A percentile compares a stretch with the other conserved stretches of the same genome.
Conservation (phyloP, 1,140 invertebrate genomes). For the Drosophila sulfurigaster region DNA sequence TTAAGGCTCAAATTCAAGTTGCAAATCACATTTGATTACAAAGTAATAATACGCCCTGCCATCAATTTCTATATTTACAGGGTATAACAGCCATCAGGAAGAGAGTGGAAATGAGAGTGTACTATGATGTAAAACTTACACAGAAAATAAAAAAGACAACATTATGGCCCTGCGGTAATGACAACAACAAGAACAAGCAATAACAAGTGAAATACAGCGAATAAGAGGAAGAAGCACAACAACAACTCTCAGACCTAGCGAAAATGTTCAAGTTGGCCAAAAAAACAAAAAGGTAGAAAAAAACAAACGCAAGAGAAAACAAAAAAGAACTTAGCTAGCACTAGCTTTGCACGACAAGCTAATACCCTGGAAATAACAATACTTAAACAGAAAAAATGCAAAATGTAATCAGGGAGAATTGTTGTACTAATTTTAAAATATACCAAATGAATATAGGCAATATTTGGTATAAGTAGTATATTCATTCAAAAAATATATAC, state of each 20-base stretch:
- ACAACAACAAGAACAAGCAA: conserved; percentile 30
- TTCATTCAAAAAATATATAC: too few species aligned
- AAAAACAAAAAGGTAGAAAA: conserved; percentile 23
- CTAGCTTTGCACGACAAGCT: not conserved
- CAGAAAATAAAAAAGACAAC: conserved; percentile 44
- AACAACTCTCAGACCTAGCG: not conserved
- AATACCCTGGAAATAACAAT: too few species aligned
- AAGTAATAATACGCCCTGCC: not conserved
- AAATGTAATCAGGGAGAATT: too few species aligned
- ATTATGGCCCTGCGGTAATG: conserved; percentile 41
- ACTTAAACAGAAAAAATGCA: too few species aligned
- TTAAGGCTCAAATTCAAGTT: too few species aligned
- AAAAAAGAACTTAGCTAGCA: conserved; percentile 17
- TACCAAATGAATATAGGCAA: too few species aligned
- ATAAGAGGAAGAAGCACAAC: conserved; percentile 33
- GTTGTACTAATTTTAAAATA: too few species aligned
- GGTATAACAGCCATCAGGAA: conserved; percentile 30
- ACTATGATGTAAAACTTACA: conserved; percentile 71
- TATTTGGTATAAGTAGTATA: too few species aligned
- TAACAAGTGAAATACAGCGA: conserved; percentile 37
- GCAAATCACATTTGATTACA: too few species aligned
- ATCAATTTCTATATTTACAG: not conserved
- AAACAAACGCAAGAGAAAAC: conserved; percentile 24
- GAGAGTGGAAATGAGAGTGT: conserved; percentile 50
- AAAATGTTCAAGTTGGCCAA: not conserved